phyloP scores from a whole-genome alignment of 2,797 vertebrate species.

The Helicolenus hilgendorfi region DNA sequence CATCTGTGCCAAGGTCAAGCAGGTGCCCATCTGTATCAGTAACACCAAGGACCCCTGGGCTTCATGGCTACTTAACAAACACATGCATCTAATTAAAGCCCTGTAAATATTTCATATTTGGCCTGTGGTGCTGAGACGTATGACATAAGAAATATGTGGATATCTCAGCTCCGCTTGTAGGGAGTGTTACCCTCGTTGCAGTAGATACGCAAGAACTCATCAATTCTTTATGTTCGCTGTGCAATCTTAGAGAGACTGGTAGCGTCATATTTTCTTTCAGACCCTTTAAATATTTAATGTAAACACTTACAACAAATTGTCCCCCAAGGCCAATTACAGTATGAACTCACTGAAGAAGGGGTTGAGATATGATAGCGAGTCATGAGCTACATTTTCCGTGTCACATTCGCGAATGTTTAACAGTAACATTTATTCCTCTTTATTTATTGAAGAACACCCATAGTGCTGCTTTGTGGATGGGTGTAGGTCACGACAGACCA shows the following conservation, averaged over 20 bases:
- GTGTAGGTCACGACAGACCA: not conserved
- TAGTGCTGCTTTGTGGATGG: not conserved
- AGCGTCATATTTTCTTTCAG: constrained; percentile 74
- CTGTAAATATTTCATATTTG: constrained; percentile 83
- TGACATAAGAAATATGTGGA: constrained; percentile 42
- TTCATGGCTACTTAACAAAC: constrained; percentile 84
- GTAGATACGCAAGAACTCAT: constrained; percentile 76
- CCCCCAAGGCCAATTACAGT: constrained; percentile 83
- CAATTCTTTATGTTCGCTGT: constrained; percentile 85
- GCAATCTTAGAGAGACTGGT: constrained; percentile 63
- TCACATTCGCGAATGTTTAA: constrained; percentile 26
- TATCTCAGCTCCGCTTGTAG: constrained; percentile 36
- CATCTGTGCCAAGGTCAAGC: constrained; percentile 81
- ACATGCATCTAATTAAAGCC: constrained; percentile 84
- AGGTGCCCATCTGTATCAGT: constrained; percentile 77
- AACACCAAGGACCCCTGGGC: constrained; percentile 68
- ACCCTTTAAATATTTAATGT: constrained; percentile 86
- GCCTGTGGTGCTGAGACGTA: constrained; percentile 38
- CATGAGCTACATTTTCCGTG: constrained; percentile 37
- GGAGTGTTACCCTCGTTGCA: constrained; percentile 60
- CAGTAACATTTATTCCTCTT: constrained; percentile 2
- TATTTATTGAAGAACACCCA: constrained; percentile 2
- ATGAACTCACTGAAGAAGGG: constrained; percentile 57
- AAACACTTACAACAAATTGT: constrained; percentile 87
- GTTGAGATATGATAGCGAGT: constrained; percentile 38